Percentiles rank a stretch among this genome's conserved stretches.
These are phyloP conservation scores for Salvator merianae DNA, from an alignment of 2,113 vertebrate genomes.

Conservation along the genomic window DNA sequence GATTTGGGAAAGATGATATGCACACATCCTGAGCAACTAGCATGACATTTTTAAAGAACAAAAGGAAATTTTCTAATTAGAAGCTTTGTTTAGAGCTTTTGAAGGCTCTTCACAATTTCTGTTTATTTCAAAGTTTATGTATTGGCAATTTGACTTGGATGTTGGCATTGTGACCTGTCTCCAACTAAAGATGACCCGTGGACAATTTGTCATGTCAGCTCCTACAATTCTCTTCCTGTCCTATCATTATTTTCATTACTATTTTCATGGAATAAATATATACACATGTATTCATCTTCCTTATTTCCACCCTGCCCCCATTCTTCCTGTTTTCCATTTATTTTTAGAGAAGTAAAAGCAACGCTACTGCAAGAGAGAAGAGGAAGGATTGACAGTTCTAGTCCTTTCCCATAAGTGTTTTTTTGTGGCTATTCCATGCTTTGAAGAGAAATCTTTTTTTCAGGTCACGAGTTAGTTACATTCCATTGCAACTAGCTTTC, in stretches of 20 bases:
- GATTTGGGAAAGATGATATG: conserved; percentile 52
- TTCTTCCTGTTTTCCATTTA: neutral
- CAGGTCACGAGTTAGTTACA: too few relatives aligned
- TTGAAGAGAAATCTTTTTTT: neutral
- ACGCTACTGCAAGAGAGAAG: too few relatives aligned
- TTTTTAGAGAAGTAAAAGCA: neutral
- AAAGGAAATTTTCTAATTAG: conserved; percentile 9
- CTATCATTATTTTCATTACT: neutral
- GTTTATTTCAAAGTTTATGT: neutral
- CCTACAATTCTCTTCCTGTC: neutral
- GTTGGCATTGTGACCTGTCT: neutral
- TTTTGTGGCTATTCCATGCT: neutral
- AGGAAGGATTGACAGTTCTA: neutral
- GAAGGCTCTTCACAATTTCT: conserved; percentile 27
- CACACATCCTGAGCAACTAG: conserved; percentile 31
- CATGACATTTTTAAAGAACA: conserved; percentile 29
- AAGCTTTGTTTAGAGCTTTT: conserved; percentile 34
- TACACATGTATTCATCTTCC: neutral
- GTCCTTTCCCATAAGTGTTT: neutral
- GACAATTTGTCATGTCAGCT: neutral
- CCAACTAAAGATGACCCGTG: neutral
- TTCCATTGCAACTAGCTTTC: too few relatives aligned
- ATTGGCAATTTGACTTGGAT: neutral
- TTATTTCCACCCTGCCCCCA: neutral
- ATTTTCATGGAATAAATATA: neutral